Evolutionary conservation across 2,888 invertebrate genomes (phyloP).

Genomic region (Agonopterix alstromeriana): DNA sequence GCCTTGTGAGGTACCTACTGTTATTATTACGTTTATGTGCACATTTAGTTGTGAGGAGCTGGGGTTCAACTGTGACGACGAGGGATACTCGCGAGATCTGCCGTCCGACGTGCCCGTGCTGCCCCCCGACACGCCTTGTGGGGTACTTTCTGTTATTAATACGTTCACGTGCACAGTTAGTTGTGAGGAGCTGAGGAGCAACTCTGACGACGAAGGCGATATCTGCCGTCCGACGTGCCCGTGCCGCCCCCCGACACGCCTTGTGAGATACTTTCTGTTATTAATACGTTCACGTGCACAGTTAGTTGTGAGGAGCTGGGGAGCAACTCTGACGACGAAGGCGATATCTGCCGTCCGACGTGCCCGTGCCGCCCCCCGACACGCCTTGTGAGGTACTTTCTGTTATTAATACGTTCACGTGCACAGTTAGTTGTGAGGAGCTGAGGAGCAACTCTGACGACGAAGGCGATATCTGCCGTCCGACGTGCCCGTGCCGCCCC

Average conservation of each 20-base stretch:
- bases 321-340: constrained; percentile 94
- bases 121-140: constrained; percentile 32
- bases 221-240: constrained; percentile 43
- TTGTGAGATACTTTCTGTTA: background rate
- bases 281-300: no score
- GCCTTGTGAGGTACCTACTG: background rate
- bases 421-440: constrained; percentile 84
- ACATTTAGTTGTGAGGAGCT: constrained; percentile 38
- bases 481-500: constrained; percentile 39
- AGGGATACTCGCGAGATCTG: constrained; percentile 84
- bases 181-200: constrained; percentile 93
- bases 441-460: constrained; percentile 95
- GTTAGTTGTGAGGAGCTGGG: constrained; percentile 94
- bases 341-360: constrained; percentile 69
- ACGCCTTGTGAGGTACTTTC: constrained; percentile 9
- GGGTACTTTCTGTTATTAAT: no score
- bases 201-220: constrained; percentile 94
- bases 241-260: constrained; percentile 35
- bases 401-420: no score
- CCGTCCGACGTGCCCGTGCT: constrained; percentile 15
- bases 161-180: no score
- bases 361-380: constrained; percentile 41
- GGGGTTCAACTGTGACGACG: constrained; percentile 95
- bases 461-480: constrained; percentile 81
- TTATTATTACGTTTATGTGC: no score